Evolutionary conservation across 2,888 invertebrate genomes (phyloP), one percentile per base, ranked within the genome.

Genomic region (Smittia aterrima): DNA sequence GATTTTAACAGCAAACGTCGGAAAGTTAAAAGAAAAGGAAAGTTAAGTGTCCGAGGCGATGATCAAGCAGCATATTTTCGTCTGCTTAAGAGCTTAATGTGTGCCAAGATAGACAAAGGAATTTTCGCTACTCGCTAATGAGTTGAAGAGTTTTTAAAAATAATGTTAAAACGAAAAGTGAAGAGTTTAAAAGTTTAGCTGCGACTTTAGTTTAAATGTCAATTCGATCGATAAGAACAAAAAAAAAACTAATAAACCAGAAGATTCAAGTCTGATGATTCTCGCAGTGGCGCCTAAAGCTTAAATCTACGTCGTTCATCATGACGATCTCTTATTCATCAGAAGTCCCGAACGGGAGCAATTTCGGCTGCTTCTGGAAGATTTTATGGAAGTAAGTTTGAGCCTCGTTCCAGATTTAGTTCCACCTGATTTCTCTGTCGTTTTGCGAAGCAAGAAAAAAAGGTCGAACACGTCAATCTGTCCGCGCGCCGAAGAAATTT

Each of bases 261-360:
- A 32, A 32, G 32, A 32, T 32, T 32, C 32, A 3, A 32, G 32
- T 32, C 32, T 32, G 32, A 32, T 32, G 32, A 9, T 32, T 32
- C 4, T 32, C 32, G 32, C n/a, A n/a, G n/a, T n/a, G n/a, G n/a
- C n/a, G n/a, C n/a, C n/a, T n/a, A n/a, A n/a, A 32, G 32, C 32
- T 9, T 3, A 3, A 32, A 32, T 9, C 3, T 3, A 32, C 32
- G 32, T 32, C 32, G 9, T 32, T 32, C 32, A n/a, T 16, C 11
- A 95, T 95, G 95, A 94, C 94, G 80, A 90, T 95, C 81, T 92
- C 93, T 75, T 95, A 94, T 85, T 92, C 93, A 79, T 92, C 92
- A 80, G 92, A 93, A 84, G 94, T 94, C 80, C 93, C 94, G 78
- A 94, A 94, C 83, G 93, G 93, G 81, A 93, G 93, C 86, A 92